phyloP scores from a whole-genome alignment of 1,140 invertebrate genomes.

The Xylocopa sonorina region DNA sequence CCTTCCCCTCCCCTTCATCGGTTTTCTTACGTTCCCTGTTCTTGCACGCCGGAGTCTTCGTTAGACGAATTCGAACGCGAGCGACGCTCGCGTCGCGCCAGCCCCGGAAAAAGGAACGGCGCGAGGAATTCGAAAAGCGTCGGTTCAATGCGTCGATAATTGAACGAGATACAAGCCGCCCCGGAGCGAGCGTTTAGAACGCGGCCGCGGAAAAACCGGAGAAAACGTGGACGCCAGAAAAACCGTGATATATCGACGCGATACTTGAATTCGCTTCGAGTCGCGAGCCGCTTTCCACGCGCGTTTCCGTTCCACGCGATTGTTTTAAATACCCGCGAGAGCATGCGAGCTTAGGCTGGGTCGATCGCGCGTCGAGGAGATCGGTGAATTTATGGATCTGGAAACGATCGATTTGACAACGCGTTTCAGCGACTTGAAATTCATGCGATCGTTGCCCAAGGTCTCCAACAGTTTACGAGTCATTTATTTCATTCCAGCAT shows the following conservation, averaged over 20 bases:
- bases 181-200: too few relatives aligned
- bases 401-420: too few relatives aligned
- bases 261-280: background rate
- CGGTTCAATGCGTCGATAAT: background rate
- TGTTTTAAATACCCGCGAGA: background rate
- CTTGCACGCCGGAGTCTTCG: background rate
- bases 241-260: background rate
- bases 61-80: background rate
- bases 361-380: too few relatives aligned
- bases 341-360: background rate
- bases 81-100: background rate
- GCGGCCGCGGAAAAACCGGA: background rate
- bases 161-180: background rate
- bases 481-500: too few relatives aligned
- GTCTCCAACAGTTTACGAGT: too few relatives aligned
- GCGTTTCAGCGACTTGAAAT: too few relatives aligned
- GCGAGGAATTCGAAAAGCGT: background rate
- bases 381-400: too few relatives aligned
- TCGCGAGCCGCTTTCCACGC: background rate
- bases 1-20: background rate
- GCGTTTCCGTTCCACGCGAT: too few relatives aligned
- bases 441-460: too few relatives aligned
- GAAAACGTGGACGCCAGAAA: background rate
- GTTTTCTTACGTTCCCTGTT: background rate
- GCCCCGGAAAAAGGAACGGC: background rate